Evolutionary conservation across 2,113 vertebrate species (phyloP), one percentile per base, ranked within the genome.

Genomic region (Eupsittula cactorum): DNA sequence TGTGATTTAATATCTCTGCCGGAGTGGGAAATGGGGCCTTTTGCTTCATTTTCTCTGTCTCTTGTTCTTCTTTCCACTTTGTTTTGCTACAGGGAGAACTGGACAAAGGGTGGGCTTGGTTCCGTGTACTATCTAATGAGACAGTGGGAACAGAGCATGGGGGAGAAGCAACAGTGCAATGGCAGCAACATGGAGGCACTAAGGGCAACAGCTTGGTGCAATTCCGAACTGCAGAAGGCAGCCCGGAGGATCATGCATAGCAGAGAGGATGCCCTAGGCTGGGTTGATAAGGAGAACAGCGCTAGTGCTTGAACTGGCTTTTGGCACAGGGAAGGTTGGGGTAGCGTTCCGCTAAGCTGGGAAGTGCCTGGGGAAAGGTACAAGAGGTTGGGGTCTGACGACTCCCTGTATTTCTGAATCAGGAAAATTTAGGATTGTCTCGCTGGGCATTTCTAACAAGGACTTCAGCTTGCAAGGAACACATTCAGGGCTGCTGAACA

Each of bases 1-100:
- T 80, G 46, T 94, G 79, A 90, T 95, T 94, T 86, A 95, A 93
- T 95, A 83, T 86, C 76, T 93, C 64, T 50, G 80, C 60, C 55
- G 59, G 68, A 88, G 73, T 88, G 68, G 71, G 76, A 95, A 86
- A 76, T 81, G 64, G n/a, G 46, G 2, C 28, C 77, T 92, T 77
- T 88, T 86, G 70, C 60, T 95, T 91, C 82, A 39, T 94, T 87
- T 63, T 86, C 25, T 53, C 13, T 82, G 21, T 39, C 7, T 68
- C 11, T 68, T 65, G 70, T 78, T 31, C 52, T 84, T 75, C 47
- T 85, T 90, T 88, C 52, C 92, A n/a, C 59, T 90, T 93, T 77
- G 59, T 88, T 95, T 93, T 90, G 76, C 76, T 64, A 47, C 33
- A 53, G 29, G 60, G 29, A 89, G 55, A 85, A 75, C 23, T 25